A percentile compares a stretch with the other conserved stretches of the same genome.
Conservation (phyloP, 2,113 vertebrate species). For the Scophthalmus maximus region DNA sequence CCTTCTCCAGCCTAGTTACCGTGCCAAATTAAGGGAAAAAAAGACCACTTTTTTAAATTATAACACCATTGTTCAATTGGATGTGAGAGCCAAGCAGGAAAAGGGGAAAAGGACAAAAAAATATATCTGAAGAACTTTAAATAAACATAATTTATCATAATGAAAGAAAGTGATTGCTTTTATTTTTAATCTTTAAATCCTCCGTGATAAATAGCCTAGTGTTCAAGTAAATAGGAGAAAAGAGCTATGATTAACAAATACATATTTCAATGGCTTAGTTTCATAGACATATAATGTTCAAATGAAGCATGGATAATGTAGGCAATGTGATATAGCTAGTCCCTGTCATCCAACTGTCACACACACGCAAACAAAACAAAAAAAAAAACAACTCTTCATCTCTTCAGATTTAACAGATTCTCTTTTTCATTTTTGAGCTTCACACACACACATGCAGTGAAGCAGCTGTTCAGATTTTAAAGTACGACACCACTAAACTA, state of each 20-base stretch:
- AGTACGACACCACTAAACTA: slow-evolving; percentile 57
- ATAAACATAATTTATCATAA: background rate
- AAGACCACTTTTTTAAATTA: slow-evolving; percentile 43
- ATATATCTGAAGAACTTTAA: background rate
- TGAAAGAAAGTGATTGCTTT: slow-evolving; percentile 57
- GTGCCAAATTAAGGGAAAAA: slow-evolving; percentile 65
- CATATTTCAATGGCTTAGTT: slow-evolving; percentile 50
- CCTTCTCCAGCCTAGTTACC: slow-evolving; percentile 71
- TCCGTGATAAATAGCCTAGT: slow-evolving; percentile 57
- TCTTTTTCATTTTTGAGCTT: slow-evolving; percentile 41
- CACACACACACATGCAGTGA: no score
- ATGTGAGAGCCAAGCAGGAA: slow-evolving; percentile 12
- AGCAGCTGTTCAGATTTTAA: slow-evolving; percentile 47
- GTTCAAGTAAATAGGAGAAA: slow-evolving; percentile 74
- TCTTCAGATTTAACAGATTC: slow-evolving; percentile 48
- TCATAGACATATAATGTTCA: slow-evolving; percentile 61
- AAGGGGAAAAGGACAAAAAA: background rate
- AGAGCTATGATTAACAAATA: slow-evolving; percentile 71
- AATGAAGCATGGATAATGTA: slow-evolving; percentile 59
- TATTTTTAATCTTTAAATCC: slow-evolving; percentile 75
- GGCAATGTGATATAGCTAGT: slow-evolving; percentile 76
- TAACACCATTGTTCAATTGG: slow-evolving; percentile 54
- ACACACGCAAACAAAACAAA: slow-evolving; percentile 33
- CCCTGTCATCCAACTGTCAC: slow-evolving; percentile 70
- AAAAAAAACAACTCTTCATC: slow-evolving; percentile 21